These are phyloP conservation scores for Anticlea derivata DNA, from an alignment of 2,888 invertebrate genomes.

Conservation along the genomic window DNA sequence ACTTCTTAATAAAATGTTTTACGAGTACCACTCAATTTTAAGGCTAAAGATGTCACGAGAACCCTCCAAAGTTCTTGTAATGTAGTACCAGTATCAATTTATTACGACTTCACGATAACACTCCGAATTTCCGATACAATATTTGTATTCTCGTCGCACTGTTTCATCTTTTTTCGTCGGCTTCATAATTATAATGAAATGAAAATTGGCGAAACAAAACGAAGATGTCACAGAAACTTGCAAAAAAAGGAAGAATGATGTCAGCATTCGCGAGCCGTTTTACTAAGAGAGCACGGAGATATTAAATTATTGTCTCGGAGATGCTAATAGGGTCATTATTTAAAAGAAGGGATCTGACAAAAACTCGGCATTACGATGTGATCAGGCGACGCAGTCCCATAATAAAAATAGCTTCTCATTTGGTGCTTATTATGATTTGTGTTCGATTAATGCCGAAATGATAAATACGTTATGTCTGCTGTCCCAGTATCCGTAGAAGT, in stretches of 20 bases:
- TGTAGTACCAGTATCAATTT: not conserved
- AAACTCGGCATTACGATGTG: constrained; percentile 43
- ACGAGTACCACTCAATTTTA: not conserved
- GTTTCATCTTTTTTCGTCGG: constrained; percentile 1
- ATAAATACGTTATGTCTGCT: constrained; percentile 19
- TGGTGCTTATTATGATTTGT: constrained; percentile 30
- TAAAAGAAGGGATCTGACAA: constrained; percentile 57
- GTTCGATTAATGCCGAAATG: constrained; percentile 24
- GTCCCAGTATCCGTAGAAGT: constrained; percentile 9
- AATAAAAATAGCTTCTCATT: constrained; percentile 29
- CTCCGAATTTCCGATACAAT: not conserved
- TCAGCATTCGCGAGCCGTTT: constrained; percentile 52
- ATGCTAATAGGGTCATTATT: constrained; percentile 73
- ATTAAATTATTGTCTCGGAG: constrained; percentile 68
- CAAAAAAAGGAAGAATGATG: constrained; percentile 49
- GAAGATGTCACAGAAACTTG: constrained; percentile 35
- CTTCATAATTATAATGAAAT: constrained; percentile 20
- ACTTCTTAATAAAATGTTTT: not conserved
- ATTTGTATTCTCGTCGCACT: constrained; percentile 14
- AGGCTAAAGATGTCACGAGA: not conserved
- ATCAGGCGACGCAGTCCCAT: constrained; percentile 21
- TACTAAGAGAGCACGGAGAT: constrained; percentile 49
- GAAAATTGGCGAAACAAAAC: constrained; percentile 36
- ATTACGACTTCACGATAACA: constrained; percentile 1
- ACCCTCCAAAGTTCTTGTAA: not conserved